These are phyloP conservation scores for Hydrocynus forskahlii DNA, from an alignment of 2,797 vertebrate genomes.

Conservation along the genomic window DNA sequence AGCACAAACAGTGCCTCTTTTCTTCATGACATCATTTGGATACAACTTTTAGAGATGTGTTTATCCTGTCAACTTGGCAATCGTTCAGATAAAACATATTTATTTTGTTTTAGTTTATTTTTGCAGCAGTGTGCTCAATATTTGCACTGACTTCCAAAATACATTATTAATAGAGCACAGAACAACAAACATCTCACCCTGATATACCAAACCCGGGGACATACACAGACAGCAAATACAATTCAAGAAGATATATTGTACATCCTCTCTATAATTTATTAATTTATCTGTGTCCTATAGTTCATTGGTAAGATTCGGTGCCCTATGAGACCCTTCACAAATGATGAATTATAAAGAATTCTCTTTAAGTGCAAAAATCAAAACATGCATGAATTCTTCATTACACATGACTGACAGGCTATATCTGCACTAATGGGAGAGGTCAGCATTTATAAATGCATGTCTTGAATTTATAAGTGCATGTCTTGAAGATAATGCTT, in stretches of 20 bases:
- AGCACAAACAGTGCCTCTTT: conserved; percentile 59
- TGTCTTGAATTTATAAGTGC: not conserved
- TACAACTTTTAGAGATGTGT: conserved; percentile 29
- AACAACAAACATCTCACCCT: not conserved
- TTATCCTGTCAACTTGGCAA: conserved; percentile 61
- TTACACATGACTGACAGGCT: not conserved
- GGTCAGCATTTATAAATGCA: not conserved
- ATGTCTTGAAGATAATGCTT: not conserved
- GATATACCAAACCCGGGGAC: not conserved
- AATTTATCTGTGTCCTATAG: not conserved
- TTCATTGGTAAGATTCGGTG: not conserved
- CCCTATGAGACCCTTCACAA: not conserved
- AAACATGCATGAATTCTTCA: conserved; percentile 15
- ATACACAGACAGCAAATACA: not conserved
- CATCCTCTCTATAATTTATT: not conserved
- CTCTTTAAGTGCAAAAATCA: conserved; percentile 21
- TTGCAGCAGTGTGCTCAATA: not conserved
- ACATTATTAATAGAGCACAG: not conserved
- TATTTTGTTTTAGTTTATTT: not conserved
- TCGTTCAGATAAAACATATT: not conserved
- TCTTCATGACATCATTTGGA: conserved; percentile 56
- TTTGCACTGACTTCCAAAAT: not conserved
- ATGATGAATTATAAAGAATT: conserved; percentile 11
- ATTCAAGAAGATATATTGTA: not conserved
- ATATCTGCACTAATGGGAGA: not conserved